phyloP scores from a whole-genome alignment of 2,888 invertebrate genomes.

The Holacanthella duospinosa region DNA sequence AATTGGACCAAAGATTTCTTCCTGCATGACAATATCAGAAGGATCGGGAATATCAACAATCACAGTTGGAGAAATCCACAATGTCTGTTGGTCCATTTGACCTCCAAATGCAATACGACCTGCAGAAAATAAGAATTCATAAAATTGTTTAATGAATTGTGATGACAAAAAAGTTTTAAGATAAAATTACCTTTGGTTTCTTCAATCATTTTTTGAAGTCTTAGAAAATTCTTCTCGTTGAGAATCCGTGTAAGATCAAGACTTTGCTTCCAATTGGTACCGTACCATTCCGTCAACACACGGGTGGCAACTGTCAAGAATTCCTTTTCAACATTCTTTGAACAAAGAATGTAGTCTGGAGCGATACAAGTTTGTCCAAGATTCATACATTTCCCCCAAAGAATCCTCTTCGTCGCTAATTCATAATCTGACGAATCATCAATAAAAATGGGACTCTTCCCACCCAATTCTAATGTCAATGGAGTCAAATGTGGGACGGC shows the following conservation, averaged over 20 bases:
- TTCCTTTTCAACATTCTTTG: conserved; percentile 56
- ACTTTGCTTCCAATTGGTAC: conserved; percentile 62
- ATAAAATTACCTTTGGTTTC: conserved; percentile 45
- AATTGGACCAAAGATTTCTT: conserved; percentile 95
- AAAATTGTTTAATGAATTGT: neutral
- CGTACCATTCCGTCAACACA: conserved; percentile 69
- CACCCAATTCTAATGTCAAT: conserved; percentile 82
- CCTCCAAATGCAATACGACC: conserved; percentile 61
- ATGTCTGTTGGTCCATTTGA: conserved; percentile 58
- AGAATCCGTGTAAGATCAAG: conserved; percentile 67
- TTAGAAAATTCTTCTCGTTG: conserved; percentile 68
- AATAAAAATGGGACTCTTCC: conserved; percentile 72
- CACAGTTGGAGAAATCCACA: conserved; percentile 77
- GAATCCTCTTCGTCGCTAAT: conserved; percentile 63
- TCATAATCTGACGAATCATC: conserved; percentile 70
- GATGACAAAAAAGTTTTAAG: neutral
- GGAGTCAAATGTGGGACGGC: conserved; percentile 85
- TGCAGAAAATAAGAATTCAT: neutral
- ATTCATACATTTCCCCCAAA: conserved; percentile 62
- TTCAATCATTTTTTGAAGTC: conserved; percentile 23
- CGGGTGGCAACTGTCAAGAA: conserved; percentile 57
- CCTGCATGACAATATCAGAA: conserved; percentile 42
- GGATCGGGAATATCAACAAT: conserved; percentile 20
- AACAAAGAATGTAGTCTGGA: conserved; percentile 85
- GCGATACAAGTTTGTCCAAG: conserved; percentile 90